Percentiles rank a stretch among this genome's conserved stretches.
These are phyloP conservation scores for Hypotaenidia philippensis DNA, from an alignment of 2,797 vertebrate species.

Conservation along the genomic window DNA sequence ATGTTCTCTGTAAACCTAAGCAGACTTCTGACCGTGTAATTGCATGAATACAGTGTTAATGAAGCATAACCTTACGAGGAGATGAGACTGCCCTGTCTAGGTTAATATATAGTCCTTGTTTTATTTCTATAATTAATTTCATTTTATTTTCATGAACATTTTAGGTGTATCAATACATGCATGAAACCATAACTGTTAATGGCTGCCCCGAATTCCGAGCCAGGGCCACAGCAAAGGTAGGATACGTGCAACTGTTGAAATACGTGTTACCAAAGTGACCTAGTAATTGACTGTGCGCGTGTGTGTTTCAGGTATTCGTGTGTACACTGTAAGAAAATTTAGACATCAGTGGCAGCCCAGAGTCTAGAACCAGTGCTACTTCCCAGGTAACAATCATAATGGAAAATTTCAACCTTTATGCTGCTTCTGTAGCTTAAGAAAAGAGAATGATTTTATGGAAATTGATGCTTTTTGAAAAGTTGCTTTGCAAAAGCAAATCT, in stretches of 20 bases:
- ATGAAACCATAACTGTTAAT: slow-evolving; percentile 97
- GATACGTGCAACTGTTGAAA: slow-evolving; percentile 74
- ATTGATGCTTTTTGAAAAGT: slow-evolving; percentile 62
- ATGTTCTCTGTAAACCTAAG: not conserved
- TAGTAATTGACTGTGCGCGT: slow-evolving; percentile 87
- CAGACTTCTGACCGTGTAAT: not conserved
- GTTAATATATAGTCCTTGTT: slow-evolving; percentile 36
- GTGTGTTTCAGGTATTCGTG: slow-evolving; percentile 89
- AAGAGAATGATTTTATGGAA: slow-evolving; percentile 84
- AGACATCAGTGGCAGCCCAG: slow-evolving; percentile 89
- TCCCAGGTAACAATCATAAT: slow-evolving; percentile 86
- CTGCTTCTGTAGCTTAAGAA: slow-evolving; percentile 88
- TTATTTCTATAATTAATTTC: slow-evolving; percentile 62
- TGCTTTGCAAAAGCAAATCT: slow-evolving; percentile 79
- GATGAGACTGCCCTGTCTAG: slow-evolving; percentile 24
- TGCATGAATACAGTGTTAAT: not conserved
- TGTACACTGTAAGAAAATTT: slow-evolving; percentile 89
- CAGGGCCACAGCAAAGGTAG: slow-evolving; percentile 97
- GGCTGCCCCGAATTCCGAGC: slow-evolving; percentile 98
- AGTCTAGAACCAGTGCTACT: slow-evolving; percentile 88
- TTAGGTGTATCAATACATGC: slow-evolving; percentile 99
- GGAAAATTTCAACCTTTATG: slow-evolving; percentile 85
- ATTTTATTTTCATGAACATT: slow-evolving; percentile 71
- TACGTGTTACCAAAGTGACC: slow-evolving; percentile 73
- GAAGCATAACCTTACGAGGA: not conserved